Conservation (phyloP, 2,888 invertebrate genomes). For the Cryptophagus acutangulus region DNA sequence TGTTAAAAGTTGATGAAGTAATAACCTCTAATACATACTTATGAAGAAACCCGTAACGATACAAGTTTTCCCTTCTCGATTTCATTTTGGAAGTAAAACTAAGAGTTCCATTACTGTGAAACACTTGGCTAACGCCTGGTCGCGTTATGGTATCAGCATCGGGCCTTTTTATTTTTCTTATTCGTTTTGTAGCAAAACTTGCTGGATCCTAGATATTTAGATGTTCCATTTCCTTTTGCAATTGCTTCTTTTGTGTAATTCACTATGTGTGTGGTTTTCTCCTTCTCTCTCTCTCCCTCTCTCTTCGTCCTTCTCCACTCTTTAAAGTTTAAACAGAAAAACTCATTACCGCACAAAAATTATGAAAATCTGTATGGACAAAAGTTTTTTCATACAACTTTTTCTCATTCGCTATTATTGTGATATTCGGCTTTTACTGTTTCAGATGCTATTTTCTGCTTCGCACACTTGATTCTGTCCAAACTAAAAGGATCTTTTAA, state of each 20-base stretch:
- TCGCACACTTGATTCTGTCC: no score
- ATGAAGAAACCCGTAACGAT: constrained; percentile 27
- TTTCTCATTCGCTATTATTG: no score
- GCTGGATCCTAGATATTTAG: constrained; percentile 21
- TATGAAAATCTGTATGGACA: background rate
- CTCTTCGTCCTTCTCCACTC: background rate
- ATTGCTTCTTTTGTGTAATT: constrained; percentile 17
- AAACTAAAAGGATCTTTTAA: no score
- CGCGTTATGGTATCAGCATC: constrained; percentile 21
- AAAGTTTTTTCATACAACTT: no score
- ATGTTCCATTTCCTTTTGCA: constrained; percentile 21
- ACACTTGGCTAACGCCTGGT: constrained; percentile 31
- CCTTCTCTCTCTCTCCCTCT: background rate
- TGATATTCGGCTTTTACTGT: no score
- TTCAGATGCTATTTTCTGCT: no score
- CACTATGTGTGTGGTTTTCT: constrained; percentile 7
- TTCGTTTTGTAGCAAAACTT: constrained; percentile 17
- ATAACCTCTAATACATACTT: constrained; percentile 24
- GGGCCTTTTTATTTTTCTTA: constrained; percentile 22
- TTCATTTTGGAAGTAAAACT: constrained; percentile 35
- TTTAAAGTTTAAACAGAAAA: no score
- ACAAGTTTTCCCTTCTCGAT: constrained; percentile 33
- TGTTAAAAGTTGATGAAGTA: constrained; percentile 23
- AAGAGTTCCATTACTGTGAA: constrained; percentile 35
- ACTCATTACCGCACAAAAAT: constrained; percentile 4